These are phyloP conservation scores for Paramormyrops hopkinsi DNA, from an alignment of 2,797 vertebrate species.

Conservation along the genomic window DNA sequence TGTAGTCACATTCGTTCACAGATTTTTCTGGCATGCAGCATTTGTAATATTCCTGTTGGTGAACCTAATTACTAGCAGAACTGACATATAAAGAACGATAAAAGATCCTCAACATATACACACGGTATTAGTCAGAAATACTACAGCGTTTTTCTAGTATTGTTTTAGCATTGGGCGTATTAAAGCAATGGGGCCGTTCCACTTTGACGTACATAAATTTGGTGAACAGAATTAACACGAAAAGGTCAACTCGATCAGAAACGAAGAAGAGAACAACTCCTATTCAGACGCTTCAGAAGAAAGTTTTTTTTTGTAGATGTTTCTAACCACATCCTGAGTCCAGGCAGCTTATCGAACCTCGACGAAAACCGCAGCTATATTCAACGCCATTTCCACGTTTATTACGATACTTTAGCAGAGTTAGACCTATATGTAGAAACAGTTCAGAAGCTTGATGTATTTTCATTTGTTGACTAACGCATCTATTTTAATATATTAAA, in stretches of 20 bases:
- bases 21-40: background rate
- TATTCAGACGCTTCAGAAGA: slow-evolving; percentile 14
- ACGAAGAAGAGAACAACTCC: background rate
- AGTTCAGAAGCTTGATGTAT: background rate
- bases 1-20: background rate
- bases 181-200: background rate
- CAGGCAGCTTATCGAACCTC: background rate
- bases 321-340: slow-evolving; percentile 38
- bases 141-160: background rate
- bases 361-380: background rate
- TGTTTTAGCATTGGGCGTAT: background rate
- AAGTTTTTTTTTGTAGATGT: slow-evolving; percentile 12
- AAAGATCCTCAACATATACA: background rate
- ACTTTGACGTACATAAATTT: background rate
- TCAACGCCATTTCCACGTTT: background rate
- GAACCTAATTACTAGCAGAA: background rate
- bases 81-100: background rate
- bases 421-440: background rate
- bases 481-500: background rate
- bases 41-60: background rate
- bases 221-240: background rate
- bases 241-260: background rate
- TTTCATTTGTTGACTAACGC: background rate
- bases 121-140: background rate
- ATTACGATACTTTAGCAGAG: background rate